Evolutionary conservation across 2,113 vertebrate genomes (phyloP).

Genomic region (Chloropsis hardwickii): DNA sequence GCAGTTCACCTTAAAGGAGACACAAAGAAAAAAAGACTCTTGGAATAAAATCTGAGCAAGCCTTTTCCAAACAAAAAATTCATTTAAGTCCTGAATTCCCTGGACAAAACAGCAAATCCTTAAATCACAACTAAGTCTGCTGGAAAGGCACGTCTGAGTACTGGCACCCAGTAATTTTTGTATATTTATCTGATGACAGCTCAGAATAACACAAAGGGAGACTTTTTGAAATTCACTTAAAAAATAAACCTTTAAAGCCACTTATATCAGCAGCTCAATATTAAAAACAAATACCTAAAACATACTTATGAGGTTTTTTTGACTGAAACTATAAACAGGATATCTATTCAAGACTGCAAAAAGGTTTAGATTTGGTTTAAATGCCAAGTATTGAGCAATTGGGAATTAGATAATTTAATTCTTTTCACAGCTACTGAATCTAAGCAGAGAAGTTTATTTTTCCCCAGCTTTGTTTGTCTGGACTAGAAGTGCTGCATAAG

Average conservation of each 20-base stretch:
- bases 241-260: not conserved
- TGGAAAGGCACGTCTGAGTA: not conserved
- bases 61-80: not conserved
- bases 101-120: not conserved
- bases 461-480: not conserved
- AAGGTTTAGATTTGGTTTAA: not conserved
- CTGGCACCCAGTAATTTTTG: not conserved
- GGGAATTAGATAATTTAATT: not conserved
- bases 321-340: not conserved
- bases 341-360: not conserved
- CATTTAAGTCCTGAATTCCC: not conserved
- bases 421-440: not conserved
- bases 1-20: not conserved
- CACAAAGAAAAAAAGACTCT: not conserved
- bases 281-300: not conserved
- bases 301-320: not conserved
- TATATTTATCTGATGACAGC: not conserved
- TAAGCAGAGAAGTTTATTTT: not conserved
- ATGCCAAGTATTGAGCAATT: not conserved
- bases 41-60: not conserved
- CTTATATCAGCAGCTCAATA: not conserved
- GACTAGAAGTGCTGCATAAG: not conserved
- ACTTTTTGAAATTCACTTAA: not conserved
- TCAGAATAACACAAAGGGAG: not conserved
- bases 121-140: not conserved